These are phyloP conservation scores for Campylomormyrus numenius DNA, from an alignment of 2,113 vertebrate species.

Conservation along the genomic window DNA sequence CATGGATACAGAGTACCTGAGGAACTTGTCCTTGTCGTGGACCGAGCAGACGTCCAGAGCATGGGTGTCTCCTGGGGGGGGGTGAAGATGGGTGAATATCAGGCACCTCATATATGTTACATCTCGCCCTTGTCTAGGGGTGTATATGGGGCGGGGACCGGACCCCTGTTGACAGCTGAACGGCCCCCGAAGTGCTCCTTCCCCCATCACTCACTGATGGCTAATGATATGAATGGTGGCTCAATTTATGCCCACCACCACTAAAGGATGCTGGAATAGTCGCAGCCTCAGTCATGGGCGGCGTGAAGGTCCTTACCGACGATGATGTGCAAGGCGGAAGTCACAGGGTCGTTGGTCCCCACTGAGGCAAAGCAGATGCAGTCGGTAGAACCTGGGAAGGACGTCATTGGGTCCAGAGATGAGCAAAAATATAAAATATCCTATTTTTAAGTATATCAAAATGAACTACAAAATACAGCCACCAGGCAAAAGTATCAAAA, in stretches of 20 bases:
- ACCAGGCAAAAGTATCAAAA: not conserved
- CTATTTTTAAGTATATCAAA: not conserved
- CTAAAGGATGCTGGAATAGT: not conserved
- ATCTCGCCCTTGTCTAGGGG: not conserved
- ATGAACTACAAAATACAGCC: not conserved
- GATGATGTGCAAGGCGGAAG: conserved; percentile 87
- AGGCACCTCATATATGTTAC: not conserved
- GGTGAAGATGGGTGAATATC: not conserved
- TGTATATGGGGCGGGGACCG: not conserved
- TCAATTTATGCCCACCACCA: not conserved
- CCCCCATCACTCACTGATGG: not conserved
- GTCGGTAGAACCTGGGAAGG: conserved; percentile 82
- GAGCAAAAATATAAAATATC: not conserved
- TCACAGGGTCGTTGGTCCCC: conserved; percentile 81
- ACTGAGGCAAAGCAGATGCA: conserved; percentile 88
- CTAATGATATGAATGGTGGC: not conserved
- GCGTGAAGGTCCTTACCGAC: conserved; percentile 64
- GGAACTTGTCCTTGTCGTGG: conserved; percentile 66
- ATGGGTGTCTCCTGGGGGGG: conserved; percentile 76
- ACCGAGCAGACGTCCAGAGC: conserved; percentile 82
- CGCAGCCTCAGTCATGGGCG: not conserved
- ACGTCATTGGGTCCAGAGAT: not conserved
- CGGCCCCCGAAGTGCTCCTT: not conserved
- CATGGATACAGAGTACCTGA: conserved; percentile 80
- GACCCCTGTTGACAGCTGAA: not conserved